A percentile compares a stretch with the other conserved stretches of the same genome.
Conservation (phyloP, 2,113 vertebrate genomes). For the Eolophus roseicapilla region DNA sequence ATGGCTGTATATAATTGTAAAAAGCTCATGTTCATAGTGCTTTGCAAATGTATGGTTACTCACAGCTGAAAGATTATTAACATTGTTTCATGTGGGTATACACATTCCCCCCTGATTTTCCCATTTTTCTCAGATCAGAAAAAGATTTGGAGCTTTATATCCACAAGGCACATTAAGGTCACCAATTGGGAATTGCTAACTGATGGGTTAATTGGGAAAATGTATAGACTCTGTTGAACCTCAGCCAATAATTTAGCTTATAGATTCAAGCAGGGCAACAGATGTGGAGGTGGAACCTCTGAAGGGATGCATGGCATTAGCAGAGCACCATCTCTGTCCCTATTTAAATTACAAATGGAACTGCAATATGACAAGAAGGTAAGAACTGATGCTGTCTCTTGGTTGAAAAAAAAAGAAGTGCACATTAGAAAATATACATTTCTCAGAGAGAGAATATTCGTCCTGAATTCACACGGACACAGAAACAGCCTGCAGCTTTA, state of each 20-base stretch:
- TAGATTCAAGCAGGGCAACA: constrained; percentile 59
- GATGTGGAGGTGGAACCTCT: constrained; percentile 59
- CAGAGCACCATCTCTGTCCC: constrained; percentile 22
- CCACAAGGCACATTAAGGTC: constrained; percentile 12
- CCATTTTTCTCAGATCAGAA: constrained; percentile 8
- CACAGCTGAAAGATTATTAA: background rate
- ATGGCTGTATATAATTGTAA: background rate
- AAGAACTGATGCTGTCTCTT: constrained; percentile 6
- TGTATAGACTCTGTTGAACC: constrained; percentile 59
- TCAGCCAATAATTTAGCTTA: constrained; percentile 57
- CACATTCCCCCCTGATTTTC: background rate
- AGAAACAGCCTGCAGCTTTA: background rate
- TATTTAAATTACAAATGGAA: constrained; percentile 44
- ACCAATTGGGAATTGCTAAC: constrained; percentile 48
- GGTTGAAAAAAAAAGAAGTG: background rate
- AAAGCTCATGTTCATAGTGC: background rate
- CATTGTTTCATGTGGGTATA: background rate
- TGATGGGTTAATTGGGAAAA: constrained; percentile 69
- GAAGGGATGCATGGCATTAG: constrained; percentile 14
- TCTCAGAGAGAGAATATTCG: background rate
- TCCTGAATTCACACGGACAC: background rate
- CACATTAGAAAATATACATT: background rate
- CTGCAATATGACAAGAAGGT: constrained; percentile 15
- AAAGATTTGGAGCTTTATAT: constrained; percentile 34
- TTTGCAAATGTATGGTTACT: background rate